A percentile compares a stretch with the other conserved stretches of the same genome.
phyloP scores from a whole-genome alignment of 1,140 invertebrate species.

The Panagrolaimus sp. region DNA sequence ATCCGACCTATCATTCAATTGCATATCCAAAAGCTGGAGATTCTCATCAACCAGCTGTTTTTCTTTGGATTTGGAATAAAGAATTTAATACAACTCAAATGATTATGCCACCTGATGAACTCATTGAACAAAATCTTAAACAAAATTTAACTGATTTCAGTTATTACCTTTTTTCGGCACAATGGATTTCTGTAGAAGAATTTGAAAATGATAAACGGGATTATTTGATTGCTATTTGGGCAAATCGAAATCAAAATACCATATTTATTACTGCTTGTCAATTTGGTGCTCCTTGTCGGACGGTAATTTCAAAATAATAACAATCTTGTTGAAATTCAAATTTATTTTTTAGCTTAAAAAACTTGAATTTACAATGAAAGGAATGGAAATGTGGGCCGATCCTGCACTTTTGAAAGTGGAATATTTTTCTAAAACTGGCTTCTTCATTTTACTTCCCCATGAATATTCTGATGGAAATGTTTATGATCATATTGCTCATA shows the following conservation, averaged over 20 bases:
- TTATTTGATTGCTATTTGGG: conserved; percentile 26
- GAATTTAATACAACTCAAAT: conserved; percentile 27
- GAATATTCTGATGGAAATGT: conserved; percentile 29
- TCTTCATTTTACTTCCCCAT: conserved; percentile 30
- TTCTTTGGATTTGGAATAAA: conserved; percentile 32
- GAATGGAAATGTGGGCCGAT: conserved; percentile 28
- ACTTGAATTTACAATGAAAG: conserved; percentile 24
- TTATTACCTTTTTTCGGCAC: conserved; percentile 17
- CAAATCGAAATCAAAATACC: conserved; percentile 32
- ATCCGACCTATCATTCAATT: conserved; percentile 21
- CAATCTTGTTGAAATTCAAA: background rate
- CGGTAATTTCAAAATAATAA: conserved; percentile 1
- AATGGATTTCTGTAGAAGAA: conserved; percentile 11
- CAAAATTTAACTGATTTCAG: background rate
- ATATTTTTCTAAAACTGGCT: conserved; percentile 28
- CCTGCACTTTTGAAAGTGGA: conserved; percentile 25
- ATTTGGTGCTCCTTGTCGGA: conserved; percentile 13
- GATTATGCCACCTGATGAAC: conserved; percentile 26
- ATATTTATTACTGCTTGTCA: conserved; percentile 26
- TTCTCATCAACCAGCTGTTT: conserved; percentile 24
- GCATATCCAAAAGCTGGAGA: conserved; percentile 29
- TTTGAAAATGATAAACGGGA: background rate
- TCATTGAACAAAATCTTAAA: conserved; percentile 20
- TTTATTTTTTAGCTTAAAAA: conserved; percentile 22
- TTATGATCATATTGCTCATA: conserved; percentile 31